A percentile compares a stretch with the other conserved stretches of the same genome.
Conservation (phyloP, 2,888 invertebrate species). For the Oxytorus armatus region DNA sequence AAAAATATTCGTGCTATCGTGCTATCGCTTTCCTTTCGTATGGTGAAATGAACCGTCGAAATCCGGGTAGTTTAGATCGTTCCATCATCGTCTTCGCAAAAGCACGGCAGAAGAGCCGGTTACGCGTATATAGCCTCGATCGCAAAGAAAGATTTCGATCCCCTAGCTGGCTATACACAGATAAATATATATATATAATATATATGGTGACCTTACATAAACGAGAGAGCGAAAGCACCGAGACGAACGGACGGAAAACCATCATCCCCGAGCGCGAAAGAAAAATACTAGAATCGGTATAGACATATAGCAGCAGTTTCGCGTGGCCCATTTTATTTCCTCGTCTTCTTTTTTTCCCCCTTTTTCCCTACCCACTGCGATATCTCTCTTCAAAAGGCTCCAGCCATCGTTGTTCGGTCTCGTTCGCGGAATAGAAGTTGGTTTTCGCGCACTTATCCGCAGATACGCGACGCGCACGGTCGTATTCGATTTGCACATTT, state of each 20-base stretch:
- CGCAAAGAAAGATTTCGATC: constrained; percentile 16
- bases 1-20: constrained; percentile 34
- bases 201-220: too few relatives aligned
- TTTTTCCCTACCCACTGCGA: not conserved
- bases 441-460: constrained; percentile 75
- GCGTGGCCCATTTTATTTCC: constrained; percentile 47
- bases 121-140: constrained; percentile 7
- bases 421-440: constrained; percentile 72
- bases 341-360: constrained; percentile 48
- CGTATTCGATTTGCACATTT: constrained; percentile 40
- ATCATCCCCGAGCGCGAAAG: constrained; percentile 39
- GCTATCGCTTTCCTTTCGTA: constrained; percentile 11
- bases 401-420: constrained; percentile 16
- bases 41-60: constrained; percentile 40
- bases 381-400: constrained; percentile 17
- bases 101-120: constrained; percentile 12
- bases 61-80: constrained; percentile 40
- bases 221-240: constrained; percentile 26
- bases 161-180: not conserved
- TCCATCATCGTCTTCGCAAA: constrained; percentile 45
- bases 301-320: constrained; percentile 50
- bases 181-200: constrained; percentile 12
- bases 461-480: constrained; percentile 60
- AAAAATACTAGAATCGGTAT: constrained; percentile 51
- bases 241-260: constrained; percentile 38